Evolutionary conservation across 2,797 vertebrate genomes (phyloP).

Genomic region (Darevskia mixta): DNA sequence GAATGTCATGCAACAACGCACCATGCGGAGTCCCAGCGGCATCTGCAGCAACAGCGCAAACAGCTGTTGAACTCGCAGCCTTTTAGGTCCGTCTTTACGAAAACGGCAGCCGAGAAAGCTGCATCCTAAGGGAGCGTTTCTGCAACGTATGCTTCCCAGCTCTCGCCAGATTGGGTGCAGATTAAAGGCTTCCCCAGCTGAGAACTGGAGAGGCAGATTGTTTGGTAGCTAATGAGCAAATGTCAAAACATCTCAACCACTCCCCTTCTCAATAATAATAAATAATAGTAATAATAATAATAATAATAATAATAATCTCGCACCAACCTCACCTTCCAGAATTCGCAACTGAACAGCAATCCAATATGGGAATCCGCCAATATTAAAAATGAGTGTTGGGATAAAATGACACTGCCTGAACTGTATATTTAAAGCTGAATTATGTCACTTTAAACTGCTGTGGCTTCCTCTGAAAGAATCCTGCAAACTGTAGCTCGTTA

Average conservation of each 20-base stretch:
- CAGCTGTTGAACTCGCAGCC: constrained; percentile 62
- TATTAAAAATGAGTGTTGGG: no score
- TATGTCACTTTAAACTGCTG: no score
- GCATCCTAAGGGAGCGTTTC: constrained; percentile 52
- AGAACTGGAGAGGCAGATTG: constrained; percentile 2
- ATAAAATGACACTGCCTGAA: no score
- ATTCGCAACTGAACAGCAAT: background rate
- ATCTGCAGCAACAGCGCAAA: constrained; percentile 21
- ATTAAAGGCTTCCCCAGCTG: constrained; percentile 32
- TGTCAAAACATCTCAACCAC: background rate
- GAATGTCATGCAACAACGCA: constrained; percentile 55
- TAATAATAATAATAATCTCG: background rate
- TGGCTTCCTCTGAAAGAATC: no score
- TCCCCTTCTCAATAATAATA: background rate
- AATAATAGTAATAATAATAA: background rate
- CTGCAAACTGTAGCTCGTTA: no score
- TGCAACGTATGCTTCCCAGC: constrained; percentile 54
- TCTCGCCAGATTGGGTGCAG: constrained; percentile 59
- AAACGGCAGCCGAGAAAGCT: constrained; percentile 51
- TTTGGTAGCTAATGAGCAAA: constrained; percentile 28
- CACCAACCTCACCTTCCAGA: background rate
- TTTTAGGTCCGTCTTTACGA: constrained; percentile 54
- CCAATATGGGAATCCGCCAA: background rate
- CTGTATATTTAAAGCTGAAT: no score
- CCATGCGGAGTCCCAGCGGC: constrained; percentile 48